Percentiles rank a stretch among this genome's conserved stretches.
Evolutionary conservation across 1,140 invertebrate genomes (phyloP).

Genomic region (Megalonaias nervosa): DNA sequence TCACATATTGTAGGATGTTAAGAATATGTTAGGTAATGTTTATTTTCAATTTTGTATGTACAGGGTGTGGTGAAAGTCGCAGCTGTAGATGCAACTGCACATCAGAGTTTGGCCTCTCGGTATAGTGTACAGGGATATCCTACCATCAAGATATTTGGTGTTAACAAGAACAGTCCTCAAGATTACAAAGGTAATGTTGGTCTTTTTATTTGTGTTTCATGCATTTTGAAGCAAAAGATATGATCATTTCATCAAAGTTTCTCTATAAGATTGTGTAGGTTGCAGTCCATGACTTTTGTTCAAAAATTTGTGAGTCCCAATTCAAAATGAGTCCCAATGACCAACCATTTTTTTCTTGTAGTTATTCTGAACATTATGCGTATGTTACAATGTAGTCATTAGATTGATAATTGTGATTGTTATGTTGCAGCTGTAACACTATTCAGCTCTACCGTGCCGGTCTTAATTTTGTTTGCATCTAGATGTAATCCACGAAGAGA

Average conservation of each 20-base stretch:
- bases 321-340: too few species aligned
- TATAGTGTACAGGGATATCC: conserved; percentile 94
- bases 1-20: background rate
- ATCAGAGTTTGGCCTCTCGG: conserved; percentile 85
- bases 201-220: background rate
- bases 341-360: too few species aligned
- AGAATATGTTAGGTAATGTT: too few species aligned
- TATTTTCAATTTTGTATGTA: conserved; percentile 53
- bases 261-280: background rate
- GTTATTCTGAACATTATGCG: too few species aligned
- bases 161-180: conserved; percentile 88
- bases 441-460: too few species aligned
- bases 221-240: background rate
- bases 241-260: background rate
- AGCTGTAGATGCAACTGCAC: conserved; percentile 92
- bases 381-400: too few species aligned
- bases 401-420: too few species aligned
- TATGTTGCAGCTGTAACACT: too few species aligned
- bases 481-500: too few species aligned
- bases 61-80: conserved; percentile 95
- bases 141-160: conserved; percentile 95
- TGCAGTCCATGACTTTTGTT: background rate
- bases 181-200: conserved; percentile 82
- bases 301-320: too few species aligned
- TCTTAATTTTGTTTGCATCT: too few species aligned